Evolutionary conservation across 2,797 vertebrate species (phyloP), one percentile per base, ranked within the genome.

Genomic region (Rachycentron canadum): DNA sequence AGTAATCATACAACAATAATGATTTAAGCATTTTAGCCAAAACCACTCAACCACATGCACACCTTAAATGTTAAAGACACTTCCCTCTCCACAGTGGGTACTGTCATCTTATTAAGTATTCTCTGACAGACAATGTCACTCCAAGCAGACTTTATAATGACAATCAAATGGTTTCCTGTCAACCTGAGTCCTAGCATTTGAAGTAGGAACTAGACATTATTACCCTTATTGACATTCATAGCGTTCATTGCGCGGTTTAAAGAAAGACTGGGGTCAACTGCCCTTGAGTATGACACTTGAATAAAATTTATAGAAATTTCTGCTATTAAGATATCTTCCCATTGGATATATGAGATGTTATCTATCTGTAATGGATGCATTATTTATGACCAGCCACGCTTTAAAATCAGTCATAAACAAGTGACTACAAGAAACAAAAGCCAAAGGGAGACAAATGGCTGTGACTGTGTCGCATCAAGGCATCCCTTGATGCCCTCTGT

Each of bases 351-450:
- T 34, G 68, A 81, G 75, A 84, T 69, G 72, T 55, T 84, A 84
- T 86, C 73, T 47, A 59, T 81, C 72, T 52, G 66, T 81, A 82
- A 82, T 87, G 74, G 60, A 87, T 86, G 75, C 70, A 81, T 89
- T 89, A 89, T 88, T 91, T 86, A 92, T 86, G 73, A 67, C 57
- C 60, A 69, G 58, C 40, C 40, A 41, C 73, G 82, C 74, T 89
- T 89, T 86, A 85, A 90, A 87, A 69, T 69, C 57, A 7, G 68
- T 69, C 40, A 75, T 86, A 90, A 89, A 89, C 82, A 84, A 88
- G 77, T 73, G 73, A 78, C 58, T 73, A 41, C 36, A 57, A 52
- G 36, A 77, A 79, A 84, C 81, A 81, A 84, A 87, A 83, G 75
- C 67, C 69, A 64, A 64, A 75, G 68, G 76, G 73, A 82, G 81